Conservation (phyloP, 53 echinoderm and acorn worm species). For the Holothuria leucospilota region DNA sequence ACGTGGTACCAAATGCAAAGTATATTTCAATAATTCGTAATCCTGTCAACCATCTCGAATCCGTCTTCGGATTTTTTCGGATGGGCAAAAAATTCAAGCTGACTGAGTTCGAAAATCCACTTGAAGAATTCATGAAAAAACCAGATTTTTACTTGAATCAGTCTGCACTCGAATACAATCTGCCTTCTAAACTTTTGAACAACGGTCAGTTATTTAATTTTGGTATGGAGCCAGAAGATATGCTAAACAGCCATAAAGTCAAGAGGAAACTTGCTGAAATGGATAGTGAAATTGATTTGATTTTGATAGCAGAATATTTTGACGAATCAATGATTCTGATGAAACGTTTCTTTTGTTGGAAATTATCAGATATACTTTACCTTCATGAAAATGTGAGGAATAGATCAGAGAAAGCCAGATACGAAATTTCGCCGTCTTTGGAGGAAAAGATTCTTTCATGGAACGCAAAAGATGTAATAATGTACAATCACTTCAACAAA, state of each 20-base stretch:
- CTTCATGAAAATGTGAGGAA: constrained; percentile 19
- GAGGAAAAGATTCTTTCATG: constrained; percentile 43
- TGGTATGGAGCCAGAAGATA: constrained; percentile 44
- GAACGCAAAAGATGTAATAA: constrained; percentile 54
- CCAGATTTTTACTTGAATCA: constrained; percentile 11
- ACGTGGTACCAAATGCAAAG: constrained; percentile 45
- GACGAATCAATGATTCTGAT: constrained; percentile 67
- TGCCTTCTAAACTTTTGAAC: neutral
- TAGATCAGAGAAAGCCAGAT: neutral
- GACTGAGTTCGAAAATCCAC: constrained; percentile 24
- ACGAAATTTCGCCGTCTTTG: neutral
- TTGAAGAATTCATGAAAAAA: constrained; percentile 49
- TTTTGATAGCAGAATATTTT: constrained; percentile 63
- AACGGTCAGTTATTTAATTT: constrained; percentile 65
- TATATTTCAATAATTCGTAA: constrained; percentile 67
- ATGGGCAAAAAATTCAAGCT: constrained; percentile 35
- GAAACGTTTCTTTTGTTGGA: constrained; percentile 62
- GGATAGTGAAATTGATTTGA: constrained; percentile 44
- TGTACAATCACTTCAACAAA: constrained; percentile 64
- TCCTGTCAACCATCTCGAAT: constrained; percentile 66
- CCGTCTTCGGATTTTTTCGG: constrained; percentile 60
- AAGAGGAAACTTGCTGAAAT: constrained; percentile 39
- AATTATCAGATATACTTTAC: constrained; percentile 59
- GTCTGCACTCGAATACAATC: neutral
- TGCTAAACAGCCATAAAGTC: constrained; percentile 1